These are phyloP conservation scores for Tethya wilhelma DNA, from an alignment of 37 sponge, comb jelly and placozoan genomes.

Conservation along the genomic window DNA sequence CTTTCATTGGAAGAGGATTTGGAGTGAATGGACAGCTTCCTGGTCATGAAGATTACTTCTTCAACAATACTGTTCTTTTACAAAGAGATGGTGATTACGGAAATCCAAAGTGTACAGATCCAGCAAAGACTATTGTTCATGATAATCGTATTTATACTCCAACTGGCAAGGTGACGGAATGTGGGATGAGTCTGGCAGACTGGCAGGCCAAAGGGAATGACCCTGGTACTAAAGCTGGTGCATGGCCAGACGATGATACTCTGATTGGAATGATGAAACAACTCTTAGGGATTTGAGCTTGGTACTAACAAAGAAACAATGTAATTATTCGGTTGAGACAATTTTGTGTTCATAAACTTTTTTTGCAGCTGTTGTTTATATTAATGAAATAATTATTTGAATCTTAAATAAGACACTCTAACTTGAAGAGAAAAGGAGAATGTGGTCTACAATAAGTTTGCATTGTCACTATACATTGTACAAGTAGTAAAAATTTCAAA, in stretches of 20 bases:
- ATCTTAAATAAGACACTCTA: no score
- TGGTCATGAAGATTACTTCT: slow-evolving; percentile 67
- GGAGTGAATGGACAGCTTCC: slow-evolving; percentile 29
- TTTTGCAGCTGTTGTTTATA: no score
- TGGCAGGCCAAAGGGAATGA: slow-evolving; percentile 75
- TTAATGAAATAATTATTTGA: no score
- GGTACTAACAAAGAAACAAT: no score
- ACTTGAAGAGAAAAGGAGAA: no score
- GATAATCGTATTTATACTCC: slow-evolving; percentile 63
- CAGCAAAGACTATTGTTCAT: slow-evolving; percentile 62
- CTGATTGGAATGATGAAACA: slow-evolving; percentile 13
- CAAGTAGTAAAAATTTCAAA: no score
- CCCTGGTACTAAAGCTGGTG: slow-evolving; percentile 52
- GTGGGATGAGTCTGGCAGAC: slow-evolving; percentile 51
- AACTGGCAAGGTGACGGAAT: slow-evolving; percentile 71
- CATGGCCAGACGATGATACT: slow-evolving; percentile 34
- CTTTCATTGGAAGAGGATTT: slow-evolving; percentile 51
- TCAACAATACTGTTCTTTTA: slow-evolving; percentile 60
- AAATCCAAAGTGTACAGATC: slow-evolving; percentile 30
- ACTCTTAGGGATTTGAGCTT: no score
- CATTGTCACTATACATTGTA: no score
- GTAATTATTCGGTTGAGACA: no score
- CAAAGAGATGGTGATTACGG: slow-evolving; percentile 61
- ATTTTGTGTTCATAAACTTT: no score
- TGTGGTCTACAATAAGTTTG: no score